Evolutionary conservation across 2,113 vertebrate genomes (phyloP), one percentile per base, ranked within the genome.

Genomic region (Passer domesticus): DNA sequence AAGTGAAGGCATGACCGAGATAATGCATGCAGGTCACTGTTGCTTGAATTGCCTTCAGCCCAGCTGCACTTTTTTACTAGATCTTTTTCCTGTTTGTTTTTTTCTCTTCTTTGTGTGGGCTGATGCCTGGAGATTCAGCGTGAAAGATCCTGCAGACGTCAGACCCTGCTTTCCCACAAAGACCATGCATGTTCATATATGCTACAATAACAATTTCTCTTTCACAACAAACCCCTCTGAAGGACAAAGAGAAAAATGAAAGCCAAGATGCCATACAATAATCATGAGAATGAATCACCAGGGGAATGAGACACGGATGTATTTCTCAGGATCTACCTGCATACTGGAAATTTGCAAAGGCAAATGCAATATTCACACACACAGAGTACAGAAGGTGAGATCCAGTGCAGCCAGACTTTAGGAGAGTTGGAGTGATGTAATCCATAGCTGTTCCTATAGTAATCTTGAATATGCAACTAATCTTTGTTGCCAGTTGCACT

Each of bases 401-500:
- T 91, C 37, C 49, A 44, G 60, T 13, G 37, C 60, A 78, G 41
- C 31, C 67, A 68, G 53, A n/a, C 33, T 82, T 58, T 41, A 21
- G 39, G 33, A 56, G 59, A 56, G 16, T 5, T 44, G 50, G 50
- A 64, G 62, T 76, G 91, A 80, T 77, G 72, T 68, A 84, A 90
- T 79, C 35, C 47, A 52, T 63, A 83, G 27, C 33, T 62, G 82
- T 90, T 86, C 55, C 90, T 88, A 74, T 49, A 56, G 59, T 67
- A 90, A 76, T 81, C 75, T 47, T 83, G 50, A 94, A 88, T 93
- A 90, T 64, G 79, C 60, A 88, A 49, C 56, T 70, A 64, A 88
- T 74, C 87, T 89, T 75, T 63, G 25, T 14, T 58, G 28, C 58
- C 63, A 68, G 33, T 85, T 89, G 25, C 18, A 21, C 39, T 60